These are phyloP conservation scores for Drosophila rubida DNA, from an alignment of 2,888 invertebrate genomes.

Conservation along the genomic window DNA sequence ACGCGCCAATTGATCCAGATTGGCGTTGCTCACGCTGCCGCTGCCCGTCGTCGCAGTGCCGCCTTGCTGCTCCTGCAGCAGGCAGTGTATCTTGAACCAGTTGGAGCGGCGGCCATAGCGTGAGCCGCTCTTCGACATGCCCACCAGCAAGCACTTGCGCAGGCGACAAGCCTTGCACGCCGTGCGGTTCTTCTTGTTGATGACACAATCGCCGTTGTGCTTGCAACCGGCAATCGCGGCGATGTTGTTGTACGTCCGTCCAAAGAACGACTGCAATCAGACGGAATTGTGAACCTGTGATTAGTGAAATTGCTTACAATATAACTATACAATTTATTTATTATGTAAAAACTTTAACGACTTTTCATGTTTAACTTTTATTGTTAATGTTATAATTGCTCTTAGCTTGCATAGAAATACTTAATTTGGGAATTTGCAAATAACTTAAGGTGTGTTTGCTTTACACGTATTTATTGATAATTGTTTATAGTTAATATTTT, in stretches of 20 bases:
- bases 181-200: constrained; percentile 96
- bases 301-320: background rate
- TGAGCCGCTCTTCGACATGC: constrained; percentile 96
- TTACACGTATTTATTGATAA: too few relatives aligned
- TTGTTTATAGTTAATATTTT: too few relatives aligned
- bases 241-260: constrained; percentile 95
- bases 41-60: constrained; percentile 58
- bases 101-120: constrained; percentile 95
- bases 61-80: constrained; percentile 92
- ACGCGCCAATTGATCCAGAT: constrained; percentile 81
- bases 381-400: too few relatives aligned
- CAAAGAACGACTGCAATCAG: constrained; percentile 93
- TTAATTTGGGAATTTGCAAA: too few relatives aligned
- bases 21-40: constrained; percentile 54
- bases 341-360: too few relatives aligned
- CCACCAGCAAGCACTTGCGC: constrained; percentile 93
- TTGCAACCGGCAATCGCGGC: constrained; percentile 96
- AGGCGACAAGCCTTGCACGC: constrained; percentile 96
- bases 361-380: too few relatives aligned
- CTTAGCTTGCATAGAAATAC: too few relatives aligned
- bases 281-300: background rate
- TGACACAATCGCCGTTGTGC: constrained; percentile 95
- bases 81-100: constrained; percentile 97
- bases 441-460: too few relatives aligned
- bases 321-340: background rate